Evolutionary conservation across 2,888 invertebrate genomes (phyloP), one percentile per base, ranked within the genome.

Genomic region (Aelia acuminata): DNA sequence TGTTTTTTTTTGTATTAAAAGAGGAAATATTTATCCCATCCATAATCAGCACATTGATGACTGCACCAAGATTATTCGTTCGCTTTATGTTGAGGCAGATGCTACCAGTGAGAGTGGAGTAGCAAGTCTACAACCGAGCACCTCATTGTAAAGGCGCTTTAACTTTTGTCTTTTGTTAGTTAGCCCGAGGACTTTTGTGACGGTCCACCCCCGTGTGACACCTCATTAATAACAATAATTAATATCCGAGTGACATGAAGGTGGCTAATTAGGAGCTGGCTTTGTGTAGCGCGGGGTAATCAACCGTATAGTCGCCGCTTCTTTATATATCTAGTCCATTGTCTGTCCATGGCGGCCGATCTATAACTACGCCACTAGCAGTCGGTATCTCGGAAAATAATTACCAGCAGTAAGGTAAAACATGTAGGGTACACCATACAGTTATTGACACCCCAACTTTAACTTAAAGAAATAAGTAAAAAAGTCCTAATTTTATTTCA

Each of bases 221-320:
- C 87, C 86, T 89, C 90, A 90, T 90, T 90, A 90, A 90, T 90
- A 89, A 90, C 84, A 63, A 87, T 90, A 90, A 90, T 90, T 90
- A 90, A 90, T 90, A 88, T 87, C 50, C 75, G 84, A 90, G 88
- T 90, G 90, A 90, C 90, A 90, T 89, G 75, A 87, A 84, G n/a
- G 87, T 48, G 84, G 84, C n/a, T 90, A 90, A 90, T 90, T 90
- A 90, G n/a, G 48, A 84, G 39, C 22, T 15, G 57, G 22, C 84
- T 75, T 50, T 87, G 63, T 88, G 88, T 63, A 31, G 31, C 84
- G 1, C 31, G 15, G 22, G 50, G 53, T 88, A 88, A 88, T 88
- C 84, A 88, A 88, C 88, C 35, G 88, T 85, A 88, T 88, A 88
- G 43, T 53, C 43, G 63, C 43, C 26, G 26, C 26, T 48, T 49